These are phyloP conservation scores for Polydrusus tereticollis DNA, from an alignment of 2,888 invertebrate genomes.

Conservation along the genomic window DNA sequence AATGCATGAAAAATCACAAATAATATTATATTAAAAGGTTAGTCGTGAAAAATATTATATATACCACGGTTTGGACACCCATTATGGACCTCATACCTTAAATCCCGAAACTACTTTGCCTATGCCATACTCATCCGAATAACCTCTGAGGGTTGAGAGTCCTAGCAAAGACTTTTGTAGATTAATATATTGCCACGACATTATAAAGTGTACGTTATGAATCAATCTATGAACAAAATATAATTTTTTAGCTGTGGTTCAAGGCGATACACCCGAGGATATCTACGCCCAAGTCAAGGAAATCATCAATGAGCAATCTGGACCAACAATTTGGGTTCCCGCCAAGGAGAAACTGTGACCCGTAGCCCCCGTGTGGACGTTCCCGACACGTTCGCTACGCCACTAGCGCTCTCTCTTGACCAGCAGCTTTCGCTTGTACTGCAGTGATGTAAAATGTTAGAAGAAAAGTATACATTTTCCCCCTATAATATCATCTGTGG, in stretches of 20 bases:
- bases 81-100: too few species aligned
- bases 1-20: too few species aligned
- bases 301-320: constrained; percentile 94
- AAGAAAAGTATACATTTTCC: background rate
- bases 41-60: too few species aligned
- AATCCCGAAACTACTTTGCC: too few species aligned
- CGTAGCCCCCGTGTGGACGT: constrained; percentile 73
- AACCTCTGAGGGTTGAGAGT: too few species aligned
- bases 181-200: too few species aligned
- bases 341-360: constrained; percentile 95
- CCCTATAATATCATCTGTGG: background rate
- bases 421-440: constrained; percentile 26
- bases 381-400: constrained; percentile 39
- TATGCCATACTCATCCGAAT: too few species aligned
- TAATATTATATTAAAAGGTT: too few species aligned
- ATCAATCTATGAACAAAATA: background rate
- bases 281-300: constrained; percentile 95
- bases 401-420: constrained; percentile 23
- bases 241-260: constrained; percentile 84
- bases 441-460: constrained; percentile 29
- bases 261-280: constrained; percentile 98
- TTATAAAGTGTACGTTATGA: too few species aligned
- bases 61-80: too few species aligned
- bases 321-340: constrained; percentile 97
- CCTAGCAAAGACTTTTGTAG: too few species aligned